Base-by-base conservation (phyloP, 1,140 invertebrate genomes). In the Triops cancriformis region DNA sequence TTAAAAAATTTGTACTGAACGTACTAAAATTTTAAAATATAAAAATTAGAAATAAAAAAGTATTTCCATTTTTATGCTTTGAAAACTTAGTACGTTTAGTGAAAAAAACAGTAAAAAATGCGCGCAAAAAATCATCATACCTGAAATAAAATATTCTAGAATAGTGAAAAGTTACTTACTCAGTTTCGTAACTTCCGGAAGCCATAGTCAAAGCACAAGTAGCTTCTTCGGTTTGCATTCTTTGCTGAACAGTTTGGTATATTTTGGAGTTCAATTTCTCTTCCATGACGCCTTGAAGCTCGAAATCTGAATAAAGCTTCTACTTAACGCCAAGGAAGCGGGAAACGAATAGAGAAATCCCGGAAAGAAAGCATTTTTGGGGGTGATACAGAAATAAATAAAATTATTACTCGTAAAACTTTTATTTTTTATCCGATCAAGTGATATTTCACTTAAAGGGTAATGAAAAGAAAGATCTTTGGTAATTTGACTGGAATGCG, bases 271-370 rank as follows among this genome's bases (percentile, higher is more conserved):
- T 97, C n/a, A 99, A 86, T 85, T 96, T 95, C 84, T 99, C 96
- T 83, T 99, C 97, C 84, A 96, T 94, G 26, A 99, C 96, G 79
- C 98, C 97, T 88, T 99, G 97, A 76, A 99, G 89, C 86, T 99
- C 97, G 87, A 99, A 99, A 85, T 99, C 97, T 26, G 95, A 95
- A 86, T 98, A 98, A 83, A 98, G 91, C 93, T 99, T 99, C 94
- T 98, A 84, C 73, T 88, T 84, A 87, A 79, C 79, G 80, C 77
- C 81, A 77, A 75, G 76, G 12, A 26, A 76, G 72, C 26, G 78
- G 11, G 26, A 64, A 64, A 64, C 23, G 23, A 6, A 45, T 5
- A 64, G 23, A 18, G 14, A 64, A 64, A 64, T 64, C 51, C 51
- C 3, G 18, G 0, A 37, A 37, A 37, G 31, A 37, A 37, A 5